Evolutionary conservation across 2,113 vertebrate genomes (phyloP).

Genomic region (Ceuthmochares aereus): DNA sequence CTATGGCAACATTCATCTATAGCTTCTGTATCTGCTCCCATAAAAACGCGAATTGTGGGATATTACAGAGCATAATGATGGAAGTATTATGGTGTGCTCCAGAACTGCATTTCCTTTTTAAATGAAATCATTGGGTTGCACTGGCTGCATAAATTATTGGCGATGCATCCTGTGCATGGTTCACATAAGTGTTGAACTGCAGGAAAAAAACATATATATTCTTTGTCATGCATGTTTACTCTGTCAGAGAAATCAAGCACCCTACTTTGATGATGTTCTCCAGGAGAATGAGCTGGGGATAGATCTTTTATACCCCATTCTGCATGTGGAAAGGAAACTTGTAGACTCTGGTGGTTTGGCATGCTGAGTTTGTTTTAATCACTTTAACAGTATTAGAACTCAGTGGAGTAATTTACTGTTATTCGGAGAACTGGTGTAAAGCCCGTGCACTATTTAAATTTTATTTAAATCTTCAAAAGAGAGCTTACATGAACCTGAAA

Average conservation of each 20-base stretch:
- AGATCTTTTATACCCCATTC: neutral
- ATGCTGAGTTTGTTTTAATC: neutral
- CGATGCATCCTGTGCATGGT: neutral
- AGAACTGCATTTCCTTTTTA: neutral
- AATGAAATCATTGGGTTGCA: neutral
- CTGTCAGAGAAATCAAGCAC: neutral
- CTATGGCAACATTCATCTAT: neutral
- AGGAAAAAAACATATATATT: neutral
- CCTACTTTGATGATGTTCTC: neutral
- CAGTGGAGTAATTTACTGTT: neutral
- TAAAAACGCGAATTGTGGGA: neutral
- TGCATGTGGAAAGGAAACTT: neutral
- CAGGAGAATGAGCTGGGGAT: neutral
- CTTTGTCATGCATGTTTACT: neutral
- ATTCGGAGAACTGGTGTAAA: neutral
- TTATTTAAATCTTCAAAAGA: neutral
- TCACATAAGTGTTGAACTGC: neutral
- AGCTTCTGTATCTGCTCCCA: neutral
- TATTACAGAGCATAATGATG: neutral
- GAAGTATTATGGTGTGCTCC: accelerated
- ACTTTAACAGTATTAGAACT: neutral
- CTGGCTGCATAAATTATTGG: neutral
- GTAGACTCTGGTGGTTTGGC: neutral
- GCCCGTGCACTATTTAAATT: neutral
- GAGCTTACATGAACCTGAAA: neutral